Conservation (phyloP, 2,113 vertebrate genomes). For the Eptesicus fuscus region DNA sequence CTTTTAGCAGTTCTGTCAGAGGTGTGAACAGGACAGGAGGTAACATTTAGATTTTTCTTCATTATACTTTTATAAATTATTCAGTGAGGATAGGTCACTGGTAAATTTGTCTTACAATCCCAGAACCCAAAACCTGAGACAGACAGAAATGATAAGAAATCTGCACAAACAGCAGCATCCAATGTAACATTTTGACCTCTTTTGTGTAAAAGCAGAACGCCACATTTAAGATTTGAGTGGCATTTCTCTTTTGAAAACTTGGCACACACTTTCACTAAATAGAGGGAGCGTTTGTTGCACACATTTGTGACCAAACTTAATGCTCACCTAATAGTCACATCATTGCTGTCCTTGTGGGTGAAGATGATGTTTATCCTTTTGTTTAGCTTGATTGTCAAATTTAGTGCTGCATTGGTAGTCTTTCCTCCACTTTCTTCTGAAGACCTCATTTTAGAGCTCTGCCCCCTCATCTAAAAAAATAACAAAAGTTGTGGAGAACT, state of each 20-base stretch:
- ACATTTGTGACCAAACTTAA: background rate
- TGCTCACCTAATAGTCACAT: background rate
- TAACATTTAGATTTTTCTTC: background rate
- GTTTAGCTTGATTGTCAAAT: background rate
- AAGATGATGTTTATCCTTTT: background rate
- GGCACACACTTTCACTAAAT: background rate
- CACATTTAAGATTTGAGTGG: background rate
- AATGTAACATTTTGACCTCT: background rate
- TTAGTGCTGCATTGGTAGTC: background rate
- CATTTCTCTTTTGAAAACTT: background rate
- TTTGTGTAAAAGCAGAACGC: background rate
- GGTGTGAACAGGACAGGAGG: background rate
- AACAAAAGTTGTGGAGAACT: background rate
- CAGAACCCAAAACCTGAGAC: background rate
- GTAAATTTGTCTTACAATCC: background rate
- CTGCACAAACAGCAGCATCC: background rate
- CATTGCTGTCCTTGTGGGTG: background rate
- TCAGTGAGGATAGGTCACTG: background rate
- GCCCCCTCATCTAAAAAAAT: background rate
- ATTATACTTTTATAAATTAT: background rate
- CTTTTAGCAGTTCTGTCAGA: background rate
- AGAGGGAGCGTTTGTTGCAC: background rate
- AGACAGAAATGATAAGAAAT: background rate
- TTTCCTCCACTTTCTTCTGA: background rate
- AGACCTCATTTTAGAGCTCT: background rate